Evolutionary conservation across 2,797 vertebrate genomes (phyloP), one percentile per base, ranked within the genome.

Genomic region (Glyptemys insculpta): DNA sequence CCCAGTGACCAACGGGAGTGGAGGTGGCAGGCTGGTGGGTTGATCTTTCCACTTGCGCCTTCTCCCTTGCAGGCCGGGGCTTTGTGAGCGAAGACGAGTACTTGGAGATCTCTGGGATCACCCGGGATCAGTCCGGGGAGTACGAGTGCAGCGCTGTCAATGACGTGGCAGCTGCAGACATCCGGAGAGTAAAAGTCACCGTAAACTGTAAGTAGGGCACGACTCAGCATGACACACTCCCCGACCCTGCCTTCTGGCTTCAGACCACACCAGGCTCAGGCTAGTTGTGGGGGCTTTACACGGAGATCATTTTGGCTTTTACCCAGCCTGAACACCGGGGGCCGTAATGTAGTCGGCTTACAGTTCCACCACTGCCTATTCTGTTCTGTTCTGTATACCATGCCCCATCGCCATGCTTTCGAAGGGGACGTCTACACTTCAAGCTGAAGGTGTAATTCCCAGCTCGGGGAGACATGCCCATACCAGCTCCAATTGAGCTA

Each of bases 101-200:
- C 94, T 97, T 99, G 98, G 99, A 99, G 96, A 99, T 99, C 98
- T 98, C 98, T 1, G 98, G 98, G 92, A 98, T 99, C 98, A 99
- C 99, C 29, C 99, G 99, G 96, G 99, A 99, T 91, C 99, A 99
- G 97, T 99, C 99, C 0, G 99, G 99, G 56, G 98, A 99, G 3
- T 99, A 99, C 0, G 99, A 99, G 83, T 99, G 99, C 98, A 99
- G 99, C 0, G 99, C 99, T 1, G 98, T 99, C 83, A 99, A 99
- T 0, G 99, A 99, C 1, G 99, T 99, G 44, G 99, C 99, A 0
- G 97, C 98, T 5, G 98, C 99, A 0, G 99, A 99, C 0, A 98
- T 99, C 91, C 97, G 99, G 96, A 99, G 98, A 93, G 99, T 99
- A 59, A 99, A 99, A 96, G 98, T 99, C 93, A 99, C 99, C 0